Conservation (phyloP, 1,140 invertebrate species). For the Zaprionus lachaisei region DNA sequence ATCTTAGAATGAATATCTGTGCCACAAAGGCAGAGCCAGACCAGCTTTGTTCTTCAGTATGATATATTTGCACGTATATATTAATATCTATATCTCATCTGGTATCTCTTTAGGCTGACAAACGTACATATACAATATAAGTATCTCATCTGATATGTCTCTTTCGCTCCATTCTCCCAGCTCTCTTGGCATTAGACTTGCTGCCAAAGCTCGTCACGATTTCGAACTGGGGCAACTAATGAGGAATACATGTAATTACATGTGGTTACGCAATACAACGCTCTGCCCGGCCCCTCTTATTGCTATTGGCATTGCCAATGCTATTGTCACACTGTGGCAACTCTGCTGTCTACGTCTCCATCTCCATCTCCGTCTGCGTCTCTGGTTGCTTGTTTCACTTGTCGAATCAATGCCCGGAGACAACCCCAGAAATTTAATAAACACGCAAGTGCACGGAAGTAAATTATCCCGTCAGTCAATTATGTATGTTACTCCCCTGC, state of each 20-base stretch:
- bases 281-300: constrained; percentile 11
- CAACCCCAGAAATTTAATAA: constrained; percentile 80
- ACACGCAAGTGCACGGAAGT: constrained; percentile 82
- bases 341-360: background rate
- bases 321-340: constrained; percentile 24
- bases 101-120: no score
- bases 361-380: background rate
- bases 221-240: constrained; percentile 66
- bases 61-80: no score
- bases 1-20: no score
- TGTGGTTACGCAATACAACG: constrained; percentile 68
- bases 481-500: constrained; percentile 59
- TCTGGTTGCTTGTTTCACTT: constrained; percentile 1
- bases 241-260: constrained; percentile 78
- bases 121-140: no score
- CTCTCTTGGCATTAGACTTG: background rate
- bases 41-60: no score
- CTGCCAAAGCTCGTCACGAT: constrained; percentile 59
- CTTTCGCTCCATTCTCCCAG: constrained; percentile 45
- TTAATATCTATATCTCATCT: background rate
- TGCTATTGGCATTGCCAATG: constrained; percentile 29
- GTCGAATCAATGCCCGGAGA: constrained; percentile 72
- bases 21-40: no score
- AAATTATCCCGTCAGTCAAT: constrained; percentile 80
- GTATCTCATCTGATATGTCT: background rate